Conservation (phyloP, 2,797 vertebrate genomes). For the Tapera naevia region DNA sequence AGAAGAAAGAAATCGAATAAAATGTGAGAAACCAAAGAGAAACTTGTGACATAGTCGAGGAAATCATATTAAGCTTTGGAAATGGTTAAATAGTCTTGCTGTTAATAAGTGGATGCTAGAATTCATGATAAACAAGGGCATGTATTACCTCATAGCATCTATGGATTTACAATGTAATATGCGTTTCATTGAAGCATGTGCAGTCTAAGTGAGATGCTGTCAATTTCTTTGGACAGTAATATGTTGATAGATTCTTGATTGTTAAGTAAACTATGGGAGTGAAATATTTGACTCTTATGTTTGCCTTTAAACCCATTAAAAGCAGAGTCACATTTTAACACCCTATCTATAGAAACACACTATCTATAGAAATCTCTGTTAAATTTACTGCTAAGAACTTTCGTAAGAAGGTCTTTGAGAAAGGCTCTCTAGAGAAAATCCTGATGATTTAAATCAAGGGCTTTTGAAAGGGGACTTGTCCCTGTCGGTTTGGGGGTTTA, state of each 20-base stretch:
- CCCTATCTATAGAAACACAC: too few relatives aligned
- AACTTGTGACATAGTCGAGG: not conserved
- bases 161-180: not conserved
- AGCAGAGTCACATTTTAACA: not conserved
- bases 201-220: not conserved
- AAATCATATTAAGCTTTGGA: not conserved
- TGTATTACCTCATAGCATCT: not conserved
- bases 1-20: not conserved
- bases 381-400: not conserved
- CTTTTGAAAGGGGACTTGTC: not conserved
- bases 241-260: not conserved
- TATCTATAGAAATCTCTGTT: not conserved
- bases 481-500: not conserved
- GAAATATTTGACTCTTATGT: not conserved
- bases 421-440: not conserved
- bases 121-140: accelerated
- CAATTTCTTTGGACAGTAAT: not conserved
- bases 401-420: not conserved
- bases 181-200: not conserved
- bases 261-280: not conserved
- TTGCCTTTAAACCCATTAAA: not conserved
- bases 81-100: not conserved
- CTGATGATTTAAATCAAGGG: not conserved
- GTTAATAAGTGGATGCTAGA: not conserved
- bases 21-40: conserved; percentile 2